Base-by-base conservation (phyloP, 2,113 vertebrate genomes). In the Apodemus speciosus region DNA sequence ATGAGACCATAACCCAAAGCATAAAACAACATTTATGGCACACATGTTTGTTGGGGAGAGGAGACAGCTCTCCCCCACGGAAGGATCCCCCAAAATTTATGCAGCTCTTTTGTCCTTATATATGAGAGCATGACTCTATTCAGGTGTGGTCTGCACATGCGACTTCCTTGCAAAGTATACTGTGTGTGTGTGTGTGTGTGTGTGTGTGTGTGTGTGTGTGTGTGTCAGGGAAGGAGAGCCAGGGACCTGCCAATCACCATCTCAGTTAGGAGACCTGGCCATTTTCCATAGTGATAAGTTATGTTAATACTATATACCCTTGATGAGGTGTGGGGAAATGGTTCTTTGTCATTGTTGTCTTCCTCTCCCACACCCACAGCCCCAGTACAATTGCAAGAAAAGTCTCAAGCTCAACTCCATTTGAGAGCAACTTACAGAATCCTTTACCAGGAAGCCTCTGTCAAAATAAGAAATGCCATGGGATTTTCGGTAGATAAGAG, bases 1-100 rank as follows among this genome's bases (percentile, higher is more conserved):
- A 51, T 88, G 84, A 32, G 73, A 91, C 81, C 56, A 9, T 69
- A 95, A 81, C 53, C 13, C 40, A 51, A 94, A 90, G 40, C 51
- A 62, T 84, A 84, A 88, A 91, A 51, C n/a, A 66, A 51, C 30
- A 81, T 53, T 51, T 27, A 43, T 16, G 16, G 6, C 68, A 64
- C 68, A 64, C 49, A 32, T 49, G 56, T 13, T 40, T 58, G 64
- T 58, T 21, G 7, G 4, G 6, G 15, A 49, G 11, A 77, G 75
- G 6, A 62, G 77, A 88, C 8, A 81, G 15, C 35, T 71, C 11
- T 88, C 6, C 9, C 21, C 35, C 46, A 80, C 0, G 51, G 51
- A 86, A 83, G 62, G 80, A 89, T 68, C 23, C 8, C 56, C 13
- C 38, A 40, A 51, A 58, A 60, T 72, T 38, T 49, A 16, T 21